Evolutionary conservation across 2,113 vertebrate genomes (phyloP).

Genomic region (Rhea americana): DNA sequence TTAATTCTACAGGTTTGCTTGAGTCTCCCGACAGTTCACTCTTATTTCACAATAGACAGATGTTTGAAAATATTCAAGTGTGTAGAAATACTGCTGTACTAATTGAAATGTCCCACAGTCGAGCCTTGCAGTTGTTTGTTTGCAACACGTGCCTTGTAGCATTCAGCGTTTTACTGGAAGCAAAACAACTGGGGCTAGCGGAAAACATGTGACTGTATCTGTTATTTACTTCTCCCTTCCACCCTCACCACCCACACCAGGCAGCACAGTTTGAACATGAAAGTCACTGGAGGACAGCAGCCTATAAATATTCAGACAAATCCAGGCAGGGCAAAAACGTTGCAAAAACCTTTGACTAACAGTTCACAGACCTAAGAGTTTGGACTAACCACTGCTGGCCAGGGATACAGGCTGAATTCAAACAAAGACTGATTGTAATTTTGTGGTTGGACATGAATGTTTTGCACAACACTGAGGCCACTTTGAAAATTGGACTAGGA

Average conservation of each 20-base stretch:
- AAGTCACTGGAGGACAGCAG: slow-evolving; percentile 48
- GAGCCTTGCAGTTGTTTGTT: slow-evolving; percentile 57
- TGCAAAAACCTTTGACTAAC: slow-evolving; percentile 65
- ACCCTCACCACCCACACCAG: neutral
- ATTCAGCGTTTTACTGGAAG: slow-evolving; percentile 47
- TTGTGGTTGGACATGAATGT: slow-evolving; percentile 63
- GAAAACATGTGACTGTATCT: slow-evolving; percentile 50
- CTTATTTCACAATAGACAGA: slow-evolving; percentile 46
- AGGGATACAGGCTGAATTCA: slow-evolving; percentile 29
- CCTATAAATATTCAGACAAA: slow-evolving; percentile 67
- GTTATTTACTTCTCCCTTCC: slow-evolving; percentile 34
- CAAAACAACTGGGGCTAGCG: slow-evolving; percentile 48
- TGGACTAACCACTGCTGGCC: slow-evolving; percentile 37
- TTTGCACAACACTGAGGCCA: slow-evolving; percentile 65
- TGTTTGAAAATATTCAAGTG: slow-evolving; percentile 43
- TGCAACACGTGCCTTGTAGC: slow-evolving; percentile 48
- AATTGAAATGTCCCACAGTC: slow-evolving; percentile 8
- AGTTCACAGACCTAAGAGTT: slow-evolving; percentile 14
- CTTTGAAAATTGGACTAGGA: slow-evolving; percentile 63
- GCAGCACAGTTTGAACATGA: slow-evolving; percentile 29
- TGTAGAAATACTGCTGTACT: slow-evolving; percentile 42
- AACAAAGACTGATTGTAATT: slow-evolving; percentile 63
- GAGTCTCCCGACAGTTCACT: neutral
- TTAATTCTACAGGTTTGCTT: neutral
- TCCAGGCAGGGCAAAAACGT: slow-evolving; percentile 35